Conservation (phyloP, 1,140 invertebrate genomes). For the Apocrypta bakeri region DNA sequence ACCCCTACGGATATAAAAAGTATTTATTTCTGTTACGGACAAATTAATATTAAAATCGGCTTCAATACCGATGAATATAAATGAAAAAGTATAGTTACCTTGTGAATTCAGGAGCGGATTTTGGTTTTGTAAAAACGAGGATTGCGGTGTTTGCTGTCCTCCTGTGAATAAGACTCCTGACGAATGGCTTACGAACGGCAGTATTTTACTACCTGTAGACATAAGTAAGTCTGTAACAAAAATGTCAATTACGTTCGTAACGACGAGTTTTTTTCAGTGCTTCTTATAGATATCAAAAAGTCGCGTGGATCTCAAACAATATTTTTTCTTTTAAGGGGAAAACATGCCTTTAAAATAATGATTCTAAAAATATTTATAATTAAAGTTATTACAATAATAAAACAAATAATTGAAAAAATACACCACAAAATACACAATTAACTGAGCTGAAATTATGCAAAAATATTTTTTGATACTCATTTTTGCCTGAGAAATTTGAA, state of each 20-base stretch:
- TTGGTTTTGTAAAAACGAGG: constrained; percentile 70
- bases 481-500: too few species aligned
- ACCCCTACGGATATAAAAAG: constrained; percentile 66
- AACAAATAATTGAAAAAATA: too few species aligned
- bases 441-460: too few species aligned
- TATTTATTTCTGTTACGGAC: background rate
- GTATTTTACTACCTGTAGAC: constrained; percentile 71
- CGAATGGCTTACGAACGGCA: constrained; percentile 71
- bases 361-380: too few species aligned
- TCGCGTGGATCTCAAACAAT: background rate
- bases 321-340: too few species aligned
- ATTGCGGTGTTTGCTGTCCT: constrained; percentile 66
- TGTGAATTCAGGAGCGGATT: constrained; percentile 67
- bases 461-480: too few species aligned
- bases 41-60: background rate
- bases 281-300: background rate
- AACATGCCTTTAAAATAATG: too few species aligned
- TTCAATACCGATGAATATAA: background rate
- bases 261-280: background rate
- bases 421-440: too few species aligned
- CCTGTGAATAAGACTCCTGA: constrained; percentile 67
- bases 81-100: constrained; percentile 58
- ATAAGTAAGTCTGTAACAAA: constrained; percentile 60
- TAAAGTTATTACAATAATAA: too few species aligned
- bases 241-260: constrained; percentile 33